Evolutionary conservation across 2,113 vertebrate species (phyloP), one percentile per base, ranked within the genome.

Genomic region (Pholis gunnellus): DNA sequence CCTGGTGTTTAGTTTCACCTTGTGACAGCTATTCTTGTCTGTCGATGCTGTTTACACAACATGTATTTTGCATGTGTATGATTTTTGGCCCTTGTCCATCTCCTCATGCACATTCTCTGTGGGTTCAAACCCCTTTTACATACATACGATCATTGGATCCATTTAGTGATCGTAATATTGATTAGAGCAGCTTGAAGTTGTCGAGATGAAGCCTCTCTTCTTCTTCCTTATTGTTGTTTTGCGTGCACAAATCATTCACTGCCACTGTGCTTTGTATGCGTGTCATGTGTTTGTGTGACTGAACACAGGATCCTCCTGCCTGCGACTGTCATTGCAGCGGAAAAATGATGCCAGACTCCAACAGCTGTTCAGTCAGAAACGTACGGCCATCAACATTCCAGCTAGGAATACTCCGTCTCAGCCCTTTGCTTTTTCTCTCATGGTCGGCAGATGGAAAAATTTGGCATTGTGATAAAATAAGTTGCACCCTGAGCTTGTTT

Each of bases 291-390:
- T 11, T 6, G 25, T 57, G 25, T 57, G 56, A 5, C 63, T 77
- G 54, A 81, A 63, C 31, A 68, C 46, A 65, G 57, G 31, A 75
- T 80, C 29, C 63, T 42, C 44, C 34, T 79, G 56, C 31, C 61
- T 29, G 59, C 67, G 46, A 69, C 68, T 69, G 60, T 82, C 74
- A 69, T 54, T 78, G 75, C 54, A 14, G 50, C 18, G 34, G 72
- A 74, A 86, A 69, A 72, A 74, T 64, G 6, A 75, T 69, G 66
- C 66, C 60, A 50, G 60, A 79, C 59, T 78, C 64, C 44, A 57
- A 75, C 86, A 86, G 87, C 86, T 92, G 89, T 78, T 77, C 72
- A 72, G 72, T 67, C 77, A 65, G 65, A 87, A 89, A 83, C 73
- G 42, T 50, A 57, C 50, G 27, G 6, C 54, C 83, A 77, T 91